These are phyloP conservation scores for Dromius quadrimaculatus DNA, from an alignment of 2,888 invertebrate species.

Conservation along the genomic window DNA sequence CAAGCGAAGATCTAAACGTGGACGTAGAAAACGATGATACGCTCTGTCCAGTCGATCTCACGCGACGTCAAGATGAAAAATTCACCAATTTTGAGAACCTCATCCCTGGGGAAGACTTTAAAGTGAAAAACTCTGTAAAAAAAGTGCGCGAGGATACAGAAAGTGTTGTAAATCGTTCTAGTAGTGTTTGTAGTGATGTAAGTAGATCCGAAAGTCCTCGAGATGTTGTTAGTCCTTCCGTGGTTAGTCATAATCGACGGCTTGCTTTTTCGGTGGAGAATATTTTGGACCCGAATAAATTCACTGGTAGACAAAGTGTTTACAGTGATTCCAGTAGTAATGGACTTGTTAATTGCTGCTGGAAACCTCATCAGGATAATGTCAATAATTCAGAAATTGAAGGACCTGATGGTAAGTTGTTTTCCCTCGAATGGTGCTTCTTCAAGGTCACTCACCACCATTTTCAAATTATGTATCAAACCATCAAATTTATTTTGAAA, in stretches of 20 bases:
- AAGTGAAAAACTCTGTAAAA: slow-evolving; percentile 60
- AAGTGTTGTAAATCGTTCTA: slow-evolving; percentile 61
- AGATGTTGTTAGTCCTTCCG: slow-evolving; percentile 62
- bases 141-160: slow-evolving; percentile 51
- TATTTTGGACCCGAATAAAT: slow-evolving; percentile 90
- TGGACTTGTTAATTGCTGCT: slow-evolving; percentile 65
- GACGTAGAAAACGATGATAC: slow-evolving; percentile 66
- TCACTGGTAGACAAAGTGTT: slow-evolving; percentile 76
- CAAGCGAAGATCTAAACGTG: slow-evolving; percentile 61
- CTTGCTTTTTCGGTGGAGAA: slow-evolving; percentile 92
- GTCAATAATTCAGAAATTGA: slow-evolving; percentile 69
- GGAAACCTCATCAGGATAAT: slow-evolving; percentile 68
- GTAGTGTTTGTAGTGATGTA: slow-evolving; percentile 67
- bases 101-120: no score
- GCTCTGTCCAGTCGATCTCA: slow-evolving; percentile 66
- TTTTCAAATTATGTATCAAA: no score
- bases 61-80: slow-evolving; percentile 62
- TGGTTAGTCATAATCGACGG: slow-evolving; percentile 71
- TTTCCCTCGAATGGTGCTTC: neutral
- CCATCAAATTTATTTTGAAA: no score
- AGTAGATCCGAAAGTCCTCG: slow-evolving; percentile 64
- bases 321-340: slow-evolving; percentile 60
- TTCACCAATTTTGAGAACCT: slow-evolving; percentile 56
- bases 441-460: no score
- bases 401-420: slow-evolving; percentile 66